These are phyloP conservation scores for Stenodera caucasica DNA, from an alignment of 2,888 invertebrate species.

Conservation along the genomic window DNA sequence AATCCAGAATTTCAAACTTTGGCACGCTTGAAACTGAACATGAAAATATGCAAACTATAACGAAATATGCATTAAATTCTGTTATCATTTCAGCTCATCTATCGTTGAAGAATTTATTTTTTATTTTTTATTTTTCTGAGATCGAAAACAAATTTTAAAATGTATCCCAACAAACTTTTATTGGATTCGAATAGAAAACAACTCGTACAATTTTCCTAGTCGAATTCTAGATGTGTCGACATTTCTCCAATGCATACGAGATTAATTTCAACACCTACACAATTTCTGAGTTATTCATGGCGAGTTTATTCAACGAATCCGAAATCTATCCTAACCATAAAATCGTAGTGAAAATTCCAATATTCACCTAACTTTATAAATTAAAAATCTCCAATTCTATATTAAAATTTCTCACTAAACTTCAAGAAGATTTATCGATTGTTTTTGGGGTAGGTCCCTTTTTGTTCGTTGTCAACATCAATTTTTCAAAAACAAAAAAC, in stretches of 20 bases:
- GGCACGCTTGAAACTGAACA: not conserved
- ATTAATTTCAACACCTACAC: not conserved
- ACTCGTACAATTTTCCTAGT: not conserved
- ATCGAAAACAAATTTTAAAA: not conserved
- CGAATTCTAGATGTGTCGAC: constrained; percentile 3
- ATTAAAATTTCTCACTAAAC: too few species aligned
- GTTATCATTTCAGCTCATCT: too few species aligned
- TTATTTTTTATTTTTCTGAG: not conserved
- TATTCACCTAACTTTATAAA: too few species aligned
- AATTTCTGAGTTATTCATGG: not conserved
- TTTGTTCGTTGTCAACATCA: constrained; percentile 9
- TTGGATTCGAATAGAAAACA: not conserved
- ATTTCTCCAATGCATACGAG: constrained; percentile 3
- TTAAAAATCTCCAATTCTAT: too few species aligned
- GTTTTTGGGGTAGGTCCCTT: not conserved
- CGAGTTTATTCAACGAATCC: not conserved
- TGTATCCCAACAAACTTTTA: not conserved
- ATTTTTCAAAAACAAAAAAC: too few species aligned
- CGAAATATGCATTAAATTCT: not conserved
- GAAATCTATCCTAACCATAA: not conserved
- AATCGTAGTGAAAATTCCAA: too few species aligned
- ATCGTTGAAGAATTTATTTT: not conserved
- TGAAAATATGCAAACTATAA: constrained; percentile 4
- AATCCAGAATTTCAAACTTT: not conserved
- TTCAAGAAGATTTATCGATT: not conserved